Base-by-base conservation (phyloP, 2,113 vertebrate species). In the Podarcis muralis region DNA sequence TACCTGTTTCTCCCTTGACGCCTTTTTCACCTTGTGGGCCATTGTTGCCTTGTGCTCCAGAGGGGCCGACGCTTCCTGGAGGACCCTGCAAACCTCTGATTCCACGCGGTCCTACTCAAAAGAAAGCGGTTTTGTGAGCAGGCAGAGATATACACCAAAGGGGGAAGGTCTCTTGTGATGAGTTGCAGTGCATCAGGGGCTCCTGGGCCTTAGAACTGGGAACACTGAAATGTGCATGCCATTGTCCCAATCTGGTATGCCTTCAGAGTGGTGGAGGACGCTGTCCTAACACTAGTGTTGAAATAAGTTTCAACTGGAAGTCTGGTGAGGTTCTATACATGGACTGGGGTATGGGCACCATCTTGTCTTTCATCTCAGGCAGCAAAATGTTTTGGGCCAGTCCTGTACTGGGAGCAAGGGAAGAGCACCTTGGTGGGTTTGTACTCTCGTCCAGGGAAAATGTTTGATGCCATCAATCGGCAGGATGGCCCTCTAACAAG, bases 11-110 rank as follows among this genome's bases (percentile, higher is more conserved):
- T 90, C 95, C 96, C 48, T 91, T 95, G 6, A 69, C 81, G 12
- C 96, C 96, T 59, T 94, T 90, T 91, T 92, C 83, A 72, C 96
- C 96, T 89, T 91, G 84, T 25, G 93, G 92, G n/a, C 96, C 96
- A 35, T 15, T 57, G 15, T 74, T 86, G 5, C 96, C 96, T 30
- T 94, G 94, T 37, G n/a, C 86, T 62, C 96, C 96, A 2, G 93
- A 16, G 4, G 88, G 89, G 2, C 96, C 95, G 5, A 88, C 85
- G 66, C 16, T 95, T 89, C 95, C 96, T 23, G 90, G 83, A 57
- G 90, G 85, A 65, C 96, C 96, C 77, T 93, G 92, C 4, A 23
- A 1, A 59, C 95, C 96, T 35, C 68, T 82, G 68, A 66, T 72
- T 87, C 96, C 96, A 30, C 90, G 90, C 76, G 83, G 91, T 83